These are phyloP conservation scores for Xanthia icteritia DNA, from an alignment of 2,888 invertebrate species.

Conservation along the genomic window DNA sequence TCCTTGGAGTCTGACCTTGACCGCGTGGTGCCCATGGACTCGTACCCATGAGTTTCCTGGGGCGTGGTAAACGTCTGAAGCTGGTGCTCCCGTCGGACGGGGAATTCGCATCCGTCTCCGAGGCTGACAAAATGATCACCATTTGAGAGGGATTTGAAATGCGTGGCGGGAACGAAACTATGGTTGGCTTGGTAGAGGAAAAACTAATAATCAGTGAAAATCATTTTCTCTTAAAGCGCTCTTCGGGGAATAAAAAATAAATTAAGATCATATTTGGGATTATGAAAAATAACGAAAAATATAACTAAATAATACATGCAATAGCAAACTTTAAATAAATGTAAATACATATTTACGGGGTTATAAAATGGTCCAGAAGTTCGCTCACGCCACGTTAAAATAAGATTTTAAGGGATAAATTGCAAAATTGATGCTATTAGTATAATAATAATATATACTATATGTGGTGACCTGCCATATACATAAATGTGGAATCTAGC, in stretches of 20 bases:
- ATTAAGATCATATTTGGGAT: not conserved
- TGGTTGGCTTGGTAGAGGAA: conserved; percentile 11
- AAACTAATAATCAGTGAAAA: not conserved
- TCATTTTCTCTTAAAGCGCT: not conserved
- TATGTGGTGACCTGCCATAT: conserved; percentile 28
- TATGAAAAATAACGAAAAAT: not conserved
- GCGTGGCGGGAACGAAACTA: conserved; percentile 66
- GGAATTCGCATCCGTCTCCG: conserved; percentile 97
- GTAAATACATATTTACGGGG: not conserved
- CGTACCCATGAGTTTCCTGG: conserved; percentile 92
- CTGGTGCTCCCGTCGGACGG: conserved; percentile 93
- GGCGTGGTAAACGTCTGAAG: conserved; percentile 86
- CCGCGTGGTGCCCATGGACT: conserved; percentile 97
- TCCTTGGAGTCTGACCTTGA: conserved; percentile 93
- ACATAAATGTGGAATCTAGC: conserved; percentile 46
- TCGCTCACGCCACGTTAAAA: conserved; percentile 59
- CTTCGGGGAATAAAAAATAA: not conserved
- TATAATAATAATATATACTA: conserved; percentile 39
- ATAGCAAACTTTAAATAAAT: not conserved
- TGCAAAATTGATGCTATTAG: conserved; percentile 11
- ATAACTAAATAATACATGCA: conserved; percentile 1
- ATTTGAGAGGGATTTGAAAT: conserved; percentile 63
- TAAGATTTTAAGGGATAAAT: conserved; percentile 16
- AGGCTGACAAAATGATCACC: conserved; percentile 92
- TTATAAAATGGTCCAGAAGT: conserved; percentile 38